Conservation (phyloP, 2,113 vertebrate species). For the Megalops atlanticus region DNA sequence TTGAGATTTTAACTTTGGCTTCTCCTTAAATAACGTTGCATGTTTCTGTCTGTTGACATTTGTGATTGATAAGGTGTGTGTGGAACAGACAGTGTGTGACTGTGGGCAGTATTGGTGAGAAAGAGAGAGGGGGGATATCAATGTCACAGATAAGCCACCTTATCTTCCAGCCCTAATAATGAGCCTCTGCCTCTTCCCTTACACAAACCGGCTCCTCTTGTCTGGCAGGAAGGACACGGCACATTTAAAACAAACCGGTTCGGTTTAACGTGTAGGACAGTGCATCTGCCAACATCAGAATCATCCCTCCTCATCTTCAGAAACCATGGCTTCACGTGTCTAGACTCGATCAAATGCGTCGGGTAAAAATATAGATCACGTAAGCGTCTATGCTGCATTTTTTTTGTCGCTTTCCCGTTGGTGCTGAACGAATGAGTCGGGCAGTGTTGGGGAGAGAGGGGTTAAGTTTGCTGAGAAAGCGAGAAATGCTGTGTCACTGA, state of each 20-base stretch:
- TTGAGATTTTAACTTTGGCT: no score
- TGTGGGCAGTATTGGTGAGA: background rate
- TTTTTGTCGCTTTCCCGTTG: background rate
- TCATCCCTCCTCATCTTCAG: background rate
- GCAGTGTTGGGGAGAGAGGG: background rate
- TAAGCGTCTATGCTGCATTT: no score
- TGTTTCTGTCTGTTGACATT: no score
- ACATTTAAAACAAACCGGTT: background rate
- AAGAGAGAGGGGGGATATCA: background rate
- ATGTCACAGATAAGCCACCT: background rate
- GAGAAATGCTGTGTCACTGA: conserved; percentile 32
- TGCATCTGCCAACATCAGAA: background rate
- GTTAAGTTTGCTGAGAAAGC: conserved; percentile 10
- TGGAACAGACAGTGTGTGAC: background rate
- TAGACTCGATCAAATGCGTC: background rate
- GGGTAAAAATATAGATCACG: no score
- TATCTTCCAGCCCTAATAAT: background rate
- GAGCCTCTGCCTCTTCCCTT: background rate
- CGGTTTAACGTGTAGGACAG: background rate
- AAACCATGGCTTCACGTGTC: background rate
- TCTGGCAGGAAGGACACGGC: background rate
- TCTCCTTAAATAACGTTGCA: no score
- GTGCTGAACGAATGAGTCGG: background rate
- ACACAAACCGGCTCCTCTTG: background rate
- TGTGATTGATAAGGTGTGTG: background rate